Evolutionary conservation across 2,888 invertebrate genomes (phyloP), one percentile per base, ranked within the genome.

Genomic region (Phengaris alcon): DNA sequence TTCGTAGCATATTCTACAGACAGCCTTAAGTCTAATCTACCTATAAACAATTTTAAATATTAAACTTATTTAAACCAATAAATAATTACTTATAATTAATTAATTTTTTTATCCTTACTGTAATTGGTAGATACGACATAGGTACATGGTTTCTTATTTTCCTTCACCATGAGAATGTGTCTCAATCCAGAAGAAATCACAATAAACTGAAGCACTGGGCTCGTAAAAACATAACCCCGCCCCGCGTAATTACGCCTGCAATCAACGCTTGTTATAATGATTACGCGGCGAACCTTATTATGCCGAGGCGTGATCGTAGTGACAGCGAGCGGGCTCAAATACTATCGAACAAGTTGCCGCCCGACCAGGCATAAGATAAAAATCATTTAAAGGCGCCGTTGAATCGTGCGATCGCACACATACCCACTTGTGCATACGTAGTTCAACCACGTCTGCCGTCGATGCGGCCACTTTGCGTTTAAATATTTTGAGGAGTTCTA

Each of bases 221-320:
- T 83, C 84, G 82, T 84, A 84, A 83, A 84, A 83, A 81, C 81
- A 81, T 81, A 82, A 81, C 82, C 55, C 76, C 76, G 74, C 77
- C 77, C 78, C 75, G 78, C 79, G 81, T 82, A 81, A 83, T 81
- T 81, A 81, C 81, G 77, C 75, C 78, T 77, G 77, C 82, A 81
- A 81, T 81, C 81, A 81, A 80, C 81, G 80, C 79, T 77, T 75
- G 81, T 78, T 76, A 81, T 82, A 80, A 82, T 83, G 79, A 83
- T 81, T 79, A 78, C 79, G 80, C 77, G 76, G 76, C 79, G 79
- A 78, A 79, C 75, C 78, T 79, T 76, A 76, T 68, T 59, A 57
- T 77, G 10, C 10, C 68, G 73, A 74, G 77, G 75, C 75, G 64
- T 69, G 13, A 52, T 68, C 54, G 46, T 73, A 76, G 64, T 69